Conservation (phyloP, 2,797 vertebrate genomes). For the Siniperca scherzeri region DNA sequence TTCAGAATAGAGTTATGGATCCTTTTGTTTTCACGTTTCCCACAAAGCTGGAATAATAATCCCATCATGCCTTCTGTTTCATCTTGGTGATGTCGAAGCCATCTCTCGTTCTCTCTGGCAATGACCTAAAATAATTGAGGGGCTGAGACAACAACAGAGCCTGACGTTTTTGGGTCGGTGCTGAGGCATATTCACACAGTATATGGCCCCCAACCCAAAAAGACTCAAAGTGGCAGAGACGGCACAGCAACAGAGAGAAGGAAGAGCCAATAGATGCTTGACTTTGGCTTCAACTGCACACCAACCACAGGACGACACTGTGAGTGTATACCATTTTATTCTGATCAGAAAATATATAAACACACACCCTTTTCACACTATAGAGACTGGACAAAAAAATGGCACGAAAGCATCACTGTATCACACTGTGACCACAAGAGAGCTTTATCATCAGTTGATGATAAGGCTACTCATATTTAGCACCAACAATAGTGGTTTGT, state of each 20-base stretch:
- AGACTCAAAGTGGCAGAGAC: slow-evolving; percentile 11
- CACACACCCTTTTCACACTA: slow-evolving; percentile 27
- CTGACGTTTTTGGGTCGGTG: slow-evolving; percentile 77
- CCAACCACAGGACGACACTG: background rate
- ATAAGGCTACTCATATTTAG: slow-evolving; percentile 42
- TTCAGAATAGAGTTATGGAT: slow-evolving; percentile 14
- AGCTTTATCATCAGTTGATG: slow-evolving; percentile 37
- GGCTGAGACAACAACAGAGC: slow-evolving; percentile 61
- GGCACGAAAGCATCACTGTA: slow-evolving; percentile 34
- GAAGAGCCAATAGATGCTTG: slow-evolving; percentile 32
- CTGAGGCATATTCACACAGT: slow-evolving; percentile 48
- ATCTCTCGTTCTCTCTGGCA: slow-evolving; percentile 40
- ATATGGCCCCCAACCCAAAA: slow-evolving; percentile 43
- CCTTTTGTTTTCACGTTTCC: slow-evolving; percentile 24
- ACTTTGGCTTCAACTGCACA: slow-evolving; percentile 25
- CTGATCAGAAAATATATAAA: slow-evolving; percentile 50
- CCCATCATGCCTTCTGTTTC: slow-evolving; percentile 42
- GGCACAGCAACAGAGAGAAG: slow-evolving; percentile 42
- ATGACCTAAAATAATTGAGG: slow-evolving; percentile 68
- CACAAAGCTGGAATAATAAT: slow-evolving; percentile 26
- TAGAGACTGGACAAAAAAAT: slow-evolving; percentile 1
- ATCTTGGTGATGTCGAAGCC: slow-evolving; percentile 18
- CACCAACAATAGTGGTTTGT: slow-evolving; percentile 59
- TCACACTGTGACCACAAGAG: slow-evolving; percentile 47
- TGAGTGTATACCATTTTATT: slow-evolving; percentile 5